Evolutionary conservation across 2,797 vertebrate genomes (phyloP).

Genomic region (Anabacerthia variegaticeps): DNA sequence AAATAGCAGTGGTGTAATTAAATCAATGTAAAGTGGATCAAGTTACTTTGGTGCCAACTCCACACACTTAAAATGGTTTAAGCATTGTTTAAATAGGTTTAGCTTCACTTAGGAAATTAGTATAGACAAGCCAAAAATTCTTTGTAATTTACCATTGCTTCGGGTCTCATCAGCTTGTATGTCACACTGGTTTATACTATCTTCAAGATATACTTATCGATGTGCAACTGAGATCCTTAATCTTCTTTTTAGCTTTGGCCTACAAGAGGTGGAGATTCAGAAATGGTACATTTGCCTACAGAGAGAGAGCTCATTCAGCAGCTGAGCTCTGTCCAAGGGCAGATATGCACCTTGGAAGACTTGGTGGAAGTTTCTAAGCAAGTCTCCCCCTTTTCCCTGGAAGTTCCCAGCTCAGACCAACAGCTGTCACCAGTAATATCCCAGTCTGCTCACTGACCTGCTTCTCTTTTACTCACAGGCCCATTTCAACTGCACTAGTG

Average conservation of each 20-base stretch:
- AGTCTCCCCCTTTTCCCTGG: neutral
- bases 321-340: neutral
- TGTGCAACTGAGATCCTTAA: neutral
- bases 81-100: conserved; percentile 39
- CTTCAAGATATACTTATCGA: neutral
- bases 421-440: neutral
- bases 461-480: neutral
- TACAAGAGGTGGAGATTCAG: neutral
- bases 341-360: neutral
- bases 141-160: conserved; percentile 12
- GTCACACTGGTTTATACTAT: neutral
- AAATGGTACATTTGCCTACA: neutral
- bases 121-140: conserved; percentile 52
- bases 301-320: neutral
- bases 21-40: conserved; percentile 50
- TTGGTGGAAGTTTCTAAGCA: neutral
- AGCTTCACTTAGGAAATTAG: conserved; percentile 62
- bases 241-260: neutral
- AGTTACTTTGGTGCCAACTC: conserved; percentile 34
- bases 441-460: neutral
- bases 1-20: conserved; percentile 38
- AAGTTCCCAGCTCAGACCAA: neutral
- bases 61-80: conserved; percentile 49
- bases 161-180: neutral
- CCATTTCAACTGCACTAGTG: neutral